Base-by-base conservation (phyloP, 2,113 vertebrate genomes). In the Caranx melampygus region DNA sequence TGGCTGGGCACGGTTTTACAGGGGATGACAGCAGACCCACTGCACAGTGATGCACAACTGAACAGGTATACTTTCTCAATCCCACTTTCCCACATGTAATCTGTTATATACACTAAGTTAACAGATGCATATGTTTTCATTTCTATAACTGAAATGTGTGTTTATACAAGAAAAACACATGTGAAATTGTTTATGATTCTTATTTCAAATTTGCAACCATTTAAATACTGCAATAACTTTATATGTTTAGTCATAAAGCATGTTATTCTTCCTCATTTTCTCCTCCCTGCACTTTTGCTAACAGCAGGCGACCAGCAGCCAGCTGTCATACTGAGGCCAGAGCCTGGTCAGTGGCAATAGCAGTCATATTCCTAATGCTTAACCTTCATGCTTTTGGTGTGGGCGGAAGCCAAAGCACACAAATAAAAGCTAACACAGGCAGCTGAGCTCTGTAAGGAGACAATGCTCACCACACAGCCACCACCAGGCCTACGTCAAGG, bases 1-100 rank as follows among this genome's bases (percentile, higher is more conserved):
- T 89, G 93, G 62, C 83, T 49, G 21, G 4, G 40, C n/a, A 44
- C 15, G 5, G 51, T 45, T n/a, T 26, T 70, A 62, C 21, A 59
- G 42, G 42, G 6, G 26, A 14, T 3, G 12, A 59, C 18, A 45
- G n/a, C 26, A 33, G 37, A 61, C 11, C 5, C 35, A 18, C 20
- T 15, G 26, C 6, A 64, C 9, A 34, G n/a, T 20, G 55, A 44
- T 33, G 5, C 26, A 12, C 37, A 51, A 16, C 9, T 18, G 2
- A 18, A 3, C 18, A 20, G 6, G 6, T 20, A 42, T 42, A 44
- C 20, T 31, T 31, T 37, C 49, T 63, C 37, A 40, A 21, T 34
- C 15, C 67, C 0, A 34, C 1, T 57, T 21, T 54, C n/a, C 49
- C 33, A 44, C 37, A 76, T 21, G 49, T 15, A 26, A 34, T 5